A percentile compares a stretch with the other conserved stretches of the same genome.
These are phyloP conservation scores for Pollimyrus isidori DNA, from an alignment of 2,113 vertebrate species.

Conservation along the genomic window DNA sequence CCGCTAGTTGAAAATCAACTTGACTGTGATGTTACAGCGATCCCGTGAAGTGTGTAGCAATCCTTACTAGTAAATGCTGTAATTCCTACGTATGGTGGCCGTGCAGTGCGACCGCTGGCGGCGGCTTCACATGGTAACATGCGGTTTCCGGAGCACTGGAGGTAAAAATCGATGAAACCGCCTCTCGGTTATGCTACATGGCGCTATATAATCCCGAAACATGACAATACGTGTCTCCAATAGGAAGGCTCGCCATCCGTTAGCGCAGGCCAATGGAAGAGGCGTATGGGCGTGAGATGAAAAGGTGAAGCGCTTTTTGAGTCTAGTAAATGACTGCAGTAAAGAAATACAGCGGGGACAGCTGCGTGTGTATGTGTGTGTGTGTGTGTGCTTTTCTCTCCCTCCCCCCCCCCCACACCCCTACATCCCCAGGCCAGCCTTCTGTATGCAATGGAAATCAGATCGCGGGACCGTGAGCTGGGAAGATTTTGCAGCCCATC, in stretches of 20 bases:
- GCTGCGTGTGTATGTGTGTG: constrained; percentile 32
- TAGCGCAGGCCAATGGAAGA: constrained; percentile 64
- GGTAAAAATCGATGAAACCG: constrained; percentile 4
- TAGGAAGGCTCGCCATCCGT: constrained; percentile 25
- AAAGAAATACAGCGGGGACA: constrained; percentile 70
- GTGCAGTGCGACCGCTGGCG: neutral
- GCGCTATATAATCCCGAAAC: constrained; percentile 23
- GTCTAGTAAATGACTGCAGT: constrained; percentile 99
- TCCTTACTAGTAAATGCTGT: neutral
- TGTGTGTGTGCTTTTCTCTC: constrained; percentile 18
- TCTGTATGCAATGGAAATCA: constrained; percentile 51
- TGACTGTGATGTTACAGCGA: neutral
- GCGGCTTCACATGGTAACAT: neutral
- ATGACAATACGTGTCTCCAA: constrained; percentile 59
- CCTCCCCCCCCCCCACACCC: neutral
- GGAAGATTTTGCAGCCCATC: constrained; percentile 30
- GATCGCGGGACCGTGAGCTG: constrained; percentile 43
- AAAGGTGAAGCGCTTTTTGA: constrained; percentile 67
- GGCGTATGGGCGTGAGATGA: constrained; percentile 69
- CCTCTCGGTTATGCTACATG: constrained; percentile 3
- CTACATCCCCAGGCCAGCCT: constrained; percentile 19
- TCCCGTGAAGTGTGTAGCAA: neutral
- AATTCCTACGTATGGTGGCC: neutral
- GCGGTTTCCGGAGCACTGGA: neutral
- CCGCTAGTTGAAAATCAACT: neutral